Evolutionary conservation across 1,140 invertebrate species (phyloP), one percentile per base, ranked within the genome.

Genomic region (Aradophagus sp.): DNA sequence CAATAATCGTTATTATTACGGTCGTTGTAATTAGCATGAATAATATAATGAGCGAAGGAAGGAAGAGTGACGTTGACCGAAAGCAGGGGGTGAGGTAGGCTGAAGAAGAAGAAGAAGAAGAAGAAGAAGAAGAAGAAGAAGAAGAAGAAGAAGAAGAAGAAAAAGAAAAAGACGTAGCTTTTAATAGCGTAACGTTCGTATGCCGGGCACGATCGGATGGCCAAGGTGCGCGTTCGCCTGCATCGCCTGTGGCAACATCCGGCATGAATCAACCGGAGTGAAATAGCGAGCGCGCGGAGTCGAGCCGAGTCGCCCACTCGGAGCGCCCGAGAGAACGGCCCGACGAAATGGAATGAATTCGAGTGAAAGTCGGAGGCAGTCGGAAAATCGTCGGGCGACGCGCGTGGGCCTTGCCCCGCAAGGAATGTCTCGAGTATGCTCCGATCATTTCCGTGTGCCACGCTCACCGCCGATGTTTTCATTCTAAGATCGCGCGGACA

Each of bases 241-340:
- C 68, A 66, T 61, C 68, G 61, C 41, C 61, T 65, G 47, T 65
- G 50, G 59, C 47, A 71, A 71, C 68, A 71, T 71, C 59, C 68
- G 59, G 59, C 41, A 47, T 65, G 53, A 71, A 65, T 65, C 68
- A 65, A 65, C 68, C 14, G n/a, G 17, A 61, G 47, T 56, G 50
- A 71, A 71, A 71, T 71, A 66, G 68, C 41, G 34, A 53, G 53
- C 19, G 59, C 15, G 55, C 48, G 13, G 19, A 31, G 29, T 29
- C 17, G 14, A 34, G 29, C 38, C 36, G 32, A 48, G 32, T 44
- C 68, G 53, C 68, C 59, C 59, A 71, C 68, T 53, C 53, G 47
- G 26, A 41, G 10, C 41, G 39, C 17, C 12, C 15, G 16, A 34
- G 48, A 50, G 45, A 56, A 56, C 50, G 58, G 67, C n/a, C 58